Base-by-base conservation (phyloP, 1,140 invertebrate genomes). In the Sinella curviseta region DNA sequence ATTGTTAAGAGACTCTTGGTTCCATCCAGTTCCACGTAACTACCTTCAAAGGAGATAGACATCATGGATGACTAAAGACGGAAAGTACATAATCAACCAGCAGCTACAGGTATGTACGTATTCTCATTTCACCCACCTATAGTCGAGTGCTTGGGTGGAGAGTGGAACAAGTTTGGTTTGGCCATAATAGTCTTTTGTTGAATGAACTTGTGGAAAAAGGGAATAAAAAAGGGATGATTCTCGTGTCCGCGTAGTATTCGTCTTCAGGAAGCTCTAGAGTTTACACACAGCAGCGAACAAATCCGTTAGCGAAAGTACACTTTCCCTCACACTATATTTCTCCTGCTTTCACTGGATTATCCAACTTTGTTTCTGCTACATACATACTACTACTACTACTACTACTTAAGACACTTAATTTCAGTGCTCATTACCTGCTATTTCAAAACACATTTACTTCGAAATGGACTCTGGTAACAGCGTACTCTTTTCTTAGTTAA, bases 181-280 rank as follows among this genome's bases (percentile, higher is more conserved):
- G n/a, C n/a, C n/a, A n/a, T n/a, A n/a, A 48, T 48, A 20, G 39
- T 48, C 39, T 48, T 48, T 48, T 48, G 39, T 60, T n/a, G 57
- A 26, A 26, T 60, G 57, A n/a, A 60, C 8, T n/a, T n/a, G 30
- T 20, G 75, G 31, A 76, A 39, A 35, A 76, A 33, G 26, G 14
- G 30, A 76, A 76, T 39, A 54, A 76, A 76, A 35, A 60, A n/a
- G 14, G 57, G 57, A 14, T 12, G 24, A 26, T 60, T 26, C 57
- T 60, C 4, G 39, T 60, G 8, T 60, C 57, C 8, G 57, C 57
- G 8, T 26, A 26, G 3, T 60, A 60, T 26, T 60, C 57, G 24
- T 12, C 57, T 60, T 60, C 24, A 3, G 24, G 57, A 60, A 3
- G 12, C 57, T 4, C 3, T 4, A 16, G 57, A 60, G 57, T 60